Conservation (phyloP, 2,113 vertebrate genomes). For the Canis aureus region DNA sequence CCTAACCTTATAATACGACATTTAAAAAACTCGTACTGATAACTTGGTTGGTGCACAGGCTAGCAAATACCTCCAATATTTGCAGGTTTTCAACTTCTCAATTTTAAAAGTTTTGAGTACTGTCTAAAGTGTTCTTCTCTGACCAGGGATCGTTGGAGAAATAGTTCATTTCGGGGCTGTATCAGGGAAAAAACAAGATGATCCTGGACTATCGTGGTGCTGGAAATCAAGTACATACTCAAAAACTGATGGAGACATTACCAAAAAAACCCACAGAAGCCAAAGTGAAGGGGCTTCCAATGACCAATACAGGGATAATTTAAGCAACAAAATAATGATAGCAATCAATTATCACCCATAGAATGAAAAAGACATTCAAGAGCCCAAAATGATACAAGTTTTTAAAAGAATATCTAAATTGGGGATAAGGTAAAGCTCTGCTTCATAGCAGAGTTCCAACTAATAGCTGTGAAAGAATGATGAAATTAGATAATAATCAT, state of each 20-base stretch:
- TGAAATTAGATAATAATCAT: background rate
- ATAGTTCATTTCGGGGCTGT: background rate
- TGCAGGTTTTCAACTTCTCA: background rate
- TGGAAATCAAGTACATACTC: background rate
- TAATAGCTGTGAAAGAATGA: background rate
- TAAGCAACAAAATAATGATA: slow-evolving; percentile 31
- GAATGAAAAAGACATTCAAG: background rate
- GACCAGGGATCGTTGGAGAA: background rate
- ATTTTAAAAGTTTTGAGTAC: slow-evolving; percentile 22
- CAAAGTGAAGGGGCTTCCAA: background rate
- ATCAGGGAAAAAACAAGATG: background rate
- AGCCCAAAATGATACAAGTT: background rate
- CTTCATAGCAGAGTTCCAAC: background rate
- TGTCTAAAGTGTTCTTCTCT: background rate
- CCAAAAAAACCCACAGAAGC: background rate
- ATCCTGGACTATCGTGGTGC: background rate
- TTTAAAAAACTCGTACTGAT: background rate
- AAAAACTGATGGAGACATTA: background rate
- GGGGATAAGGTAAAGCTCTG: background rate
- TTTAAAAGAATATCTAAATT: background rate
- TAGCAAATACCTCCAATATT: background rate
- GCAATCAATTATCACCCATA: background rate
- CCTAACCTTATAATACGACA: background rate
- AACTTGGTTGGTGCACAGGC: background rate
- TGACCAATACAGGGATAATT: background rate